phyloP scores from a whole-genome alignment of 2,888 invertebrate genomes.

The Pyrrhia umbra region DNA sequence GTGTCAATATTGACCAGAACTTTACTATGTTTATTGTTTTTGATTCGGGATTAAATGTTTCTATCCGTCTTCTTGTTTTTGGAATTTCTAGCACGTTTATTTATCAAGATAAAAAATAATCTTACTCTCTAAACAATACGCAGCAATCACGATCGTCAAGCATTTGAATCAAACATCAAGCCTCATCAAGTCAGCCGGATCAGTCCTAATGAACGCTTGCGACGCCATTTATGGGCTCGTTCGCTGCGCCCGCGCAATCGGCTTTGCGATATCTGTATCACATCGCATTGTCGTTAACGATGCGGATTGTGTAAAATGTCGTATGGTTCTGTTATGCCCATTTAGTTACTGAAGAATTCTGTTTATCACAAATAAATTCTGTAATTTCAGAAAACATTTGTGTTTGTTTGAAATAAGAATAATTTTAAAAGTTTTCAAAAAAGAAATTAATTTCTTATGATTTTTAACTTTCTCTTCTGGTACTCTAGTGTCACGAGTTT shows the following conservation, averaged over 20 bases:
- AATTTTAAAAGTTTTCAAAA: neutral
- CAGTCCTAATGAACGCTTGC: constrained; percentile 75
- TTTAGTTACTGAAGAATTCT: neutral
- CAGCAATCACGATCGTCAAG: constrained; percentile 38
- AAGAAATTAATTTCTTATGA: neutral
- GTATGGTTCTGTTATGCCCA: constrained; percentile 29
- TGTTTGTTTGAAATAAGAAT: too few relatives aligned
- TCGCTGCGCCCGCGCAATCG: constrained; percentile 78
- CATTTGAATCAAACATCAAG: constrained; percentile 53
- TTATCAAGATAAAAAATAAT: neutral
- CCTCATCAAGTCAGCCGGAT: constrained; percentile 70
- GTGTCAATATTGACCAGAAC: neutral
- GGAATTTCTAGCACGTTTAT: neutral
- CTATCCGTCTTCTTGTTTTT: neutral
- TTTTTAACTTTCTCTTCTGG: neutral
- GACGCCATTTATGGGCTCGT: constrained; percentile 80
- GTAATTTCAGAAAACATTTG: neutral
- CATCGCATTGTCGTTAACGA: constrained; percentile 82
- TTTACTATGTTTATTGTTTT: neutral
- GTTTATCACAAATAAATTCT: neutral
- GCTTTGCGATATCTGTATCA: constrained; percentile 81
- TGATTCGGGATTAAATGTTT: neutral
- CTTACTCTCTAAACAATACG: constrained; percentile 33
- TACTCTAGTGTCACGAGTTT: neutral
- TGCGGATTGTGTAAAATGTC: constrained; percentile 62